Evolutionary conservation across 2,113 vertebrate species (phyloP).

Genomic region (Pteronura brasiliensis): DNA sequence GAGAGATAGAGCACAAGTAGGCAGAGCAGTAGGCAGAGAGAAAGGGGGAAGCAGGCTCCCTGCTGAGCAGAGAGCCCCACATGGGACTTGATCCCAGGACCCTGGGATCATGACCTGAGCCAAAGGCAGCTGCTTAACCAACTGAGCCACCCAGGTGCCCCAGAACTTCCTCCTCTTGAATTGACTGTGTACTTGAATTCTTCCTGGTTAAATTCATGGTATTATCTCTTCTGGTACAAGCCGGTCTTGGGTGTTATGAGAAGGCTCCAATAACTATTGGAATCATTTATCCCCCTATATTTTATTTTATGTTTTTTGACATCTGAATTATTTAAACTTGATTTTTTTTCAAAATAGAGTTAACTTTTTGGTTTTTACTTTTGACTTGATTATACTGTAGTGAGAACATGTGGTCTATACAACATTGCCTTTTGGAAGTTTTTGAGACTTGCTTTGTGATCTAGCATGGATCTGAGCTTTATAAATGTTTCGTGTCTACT

Average conservation of each 20-base stretch:
- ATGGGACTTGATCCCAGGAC: too few relatives aligned
- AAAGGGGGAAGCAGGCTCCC: too few relatives aligned
- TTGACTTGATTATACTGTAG: not conserved
- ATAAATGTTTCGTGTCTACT: not conserved
- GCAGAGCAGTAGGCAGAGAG: too few relatives aligned
- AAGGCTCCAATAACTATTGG: not conserved
- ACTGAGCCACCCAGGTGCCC: too few relatives aligned
- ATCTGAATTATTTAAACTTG: not conserved
- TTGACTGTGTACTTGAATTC: not conserved
- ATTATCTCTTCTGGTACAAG: not conserved
- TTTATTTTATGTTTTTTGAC: not conserved
- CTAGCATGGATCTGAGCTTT: not conserved
- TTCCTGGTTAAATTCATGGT: not conserved
- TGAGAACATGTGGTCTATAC: not conserved
- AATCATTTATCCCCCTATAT: not conserved
- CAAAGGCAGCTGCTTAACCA: too few relatives aligned
- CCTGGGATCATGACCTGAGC: too few relatives aligned
- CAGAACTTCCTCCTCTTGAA: not conserved
- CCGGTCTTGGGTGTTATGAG: not conserved
- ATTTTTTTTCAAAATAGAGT: not conserved
- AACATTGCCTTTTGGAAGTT: not conserved
- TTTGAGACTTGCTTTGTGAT: conserved; percentile 1
- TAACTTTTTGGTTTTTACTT: not conserved
- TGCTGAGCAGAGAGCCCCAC: too few relatives aligned
- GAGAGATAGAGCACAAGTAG: too few relatives aligned